Percentiles rank a stretch among this genome's conserved stretches.
These are phyloP conservation scores for Bradypodion pumilum DNA, from an alignment of 2,797 vertebrate genomes.

Conservation along the genomic window DNA sequence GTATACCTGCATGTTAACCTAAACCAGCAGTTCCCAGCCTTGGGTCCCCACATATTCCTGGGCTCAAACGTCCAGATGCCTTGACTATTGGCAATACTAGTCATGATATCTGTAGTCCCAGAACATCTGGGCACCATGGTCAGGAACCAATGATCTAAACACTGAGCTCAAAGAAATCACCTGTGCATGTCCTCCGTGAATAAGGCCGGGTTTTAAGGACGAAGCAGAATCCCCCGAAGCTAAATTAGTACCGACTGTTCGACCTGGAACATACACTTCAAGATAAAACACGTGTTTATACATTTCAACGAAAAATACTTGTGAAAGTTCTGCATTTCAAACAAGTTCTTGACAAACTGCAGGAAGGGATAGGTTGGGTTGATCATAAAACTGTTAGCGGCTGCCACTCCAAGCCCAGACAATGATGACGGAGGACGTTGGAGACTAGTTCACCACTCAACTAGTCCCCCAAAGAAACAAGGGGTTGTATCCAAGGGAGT, in stretches of 20 bases:
- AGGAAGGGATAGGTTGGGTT: too few relatives aligned
- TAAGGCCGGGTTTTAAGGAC: slow-evolving; percentile 55
- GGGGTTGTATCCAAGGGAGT: neutral
- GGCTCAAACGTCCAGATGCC: too few relatives aligned
- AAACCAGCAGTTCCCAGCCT: too few relatives aligned
- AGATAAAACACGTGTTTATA: slow-evolving; percentile 61
- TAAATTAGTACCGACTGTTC: slow-evolving; percentile 61
- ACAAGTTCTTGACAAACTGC: too few relatives aligned
- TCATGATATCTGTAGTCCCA: too few relatives aligned
- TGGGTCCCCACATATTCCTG: too few relatives aligned
- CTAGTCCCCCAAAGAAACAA: neutral
- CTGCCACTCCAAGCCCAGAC: neutral
- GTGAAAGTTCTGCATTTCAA: too few relatives aligned
- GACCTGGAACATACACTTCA: slow-evolving; percentile 71
- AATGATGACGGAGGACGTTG: neutral
- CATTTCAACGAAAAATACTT: neutral
- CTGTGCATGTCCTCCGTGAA: slow-evolving; percentile 67
- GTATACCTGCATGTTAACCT: too few relatives aligned
- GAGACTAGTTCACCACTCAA: neutral
- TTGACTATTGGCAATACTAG: too few relatives aligned
- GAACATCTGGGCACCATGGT: too few relatives aligned
- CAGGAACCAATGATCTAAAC: too few relatives aligned
- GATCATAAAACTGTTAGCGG: neutral
- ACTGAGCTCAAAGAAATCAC: slow-evolving; percentile 48
- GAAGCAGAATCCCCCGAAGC: slow-evolving; percentile 63